Evolutionary conservation across 1,140 invertebrate species (phyloP), one percentile per base, ranked within the genome.

Genomic region (Macrocentrus cingulum): DNA sequence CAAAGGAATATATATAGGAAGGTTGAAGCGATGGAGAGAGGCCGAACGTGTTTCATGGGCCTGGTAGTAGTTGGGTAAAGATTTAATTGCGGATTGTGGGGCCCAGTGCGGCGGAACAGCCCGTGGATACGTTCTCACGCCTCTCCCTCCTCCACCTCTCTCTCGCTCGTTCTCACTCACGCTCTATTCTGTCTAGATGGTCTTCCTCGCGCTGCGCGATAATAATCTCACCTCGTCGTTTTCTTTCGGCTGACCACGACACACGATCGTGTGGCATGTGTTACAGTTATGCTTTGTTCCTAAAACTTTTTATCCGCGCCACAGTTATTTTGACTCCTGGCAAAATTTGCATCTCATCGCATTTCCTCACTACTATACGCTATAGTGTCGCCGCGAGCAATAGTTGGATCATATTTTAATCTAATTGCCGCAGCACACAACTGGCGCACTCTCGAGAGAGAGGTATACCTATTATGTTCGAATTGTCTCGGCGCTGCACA

Each of bases 111-210:
- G 54, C 56, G 52, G 54, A 51, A 49, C 60, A 52, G 56, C 56
- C 62, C 65, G 60, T 54, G 63, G 61, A 68, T 60, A 70, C 66
- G 56, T 71, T 71, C 69, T 69, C 69, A 71, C 69, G 69, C 62
- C 64, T 69, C 60, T 59, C 29, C 39, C 60, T 61, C 48, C 46
- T 45, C 32, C 36, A 39, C 32, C 32, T 46, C 42, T 34, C 49
- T 58, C 45, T 37, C 16, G 7, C 46, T 42, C 22, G 19, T 44
- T 46, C 18, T 22, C 44, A 25, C 16, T 20, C 19, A 46, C 15
- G 42, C 19, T 44, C 15, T 19, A 44, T 23, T 11, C n/a, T 44
- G 15, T 44, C 22, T 18, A 44, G 42, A 44, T 0, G 22, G 20
- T 39, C 32, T 52, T 52, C 4, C 34, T 39, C 19, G n/a, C 34